Evolutionary conservation across 2,113 vertebrate species (phyloP), one percentile per base, ranked within the genome.

Genomic region (Bufo gargarizans): DNA sequence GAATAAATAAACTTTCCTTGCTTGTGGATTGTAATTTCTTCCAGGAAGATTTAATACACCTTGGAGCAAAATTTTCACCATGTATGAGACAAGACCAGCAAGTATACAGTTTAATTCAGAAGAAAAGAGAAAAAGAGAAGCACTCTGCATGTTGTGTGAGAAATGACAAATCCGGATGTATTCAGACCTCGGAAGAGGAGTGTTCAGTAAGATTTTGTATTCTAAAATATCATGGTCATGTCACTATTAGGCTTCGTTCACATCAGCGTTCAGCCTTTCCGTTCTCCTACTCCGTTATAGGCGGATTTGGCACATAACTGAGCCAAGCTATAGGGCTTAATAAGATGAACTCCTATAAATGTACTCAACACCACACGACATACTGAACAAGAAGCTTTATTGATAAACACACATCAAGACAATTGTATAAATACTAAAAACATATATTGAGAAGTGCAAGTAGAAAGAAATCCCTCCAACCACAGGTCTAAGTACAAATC

Each of bases 31-130:
- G 13, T 53, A 17, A 63, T 14, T 83, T 80, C 8, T 82, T 86
- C 43, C 91, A 99, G 98, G 97, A 99, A 93, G 95, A 95, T 71
- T 95, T 99, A 93, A 99, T 99, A 94, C 98, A 99, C 92, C 94
- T 99, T 89, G 98, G 98, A 79, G 98, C 98, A 92, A 99, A 99
- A 95, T 99, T 97, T 92, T 98, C 98, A 0, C 98, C 98, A 0
- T 99, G 98, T 95, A 99, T 99, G 98, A 95, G 98, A 87, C 97
- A 97, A 93, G 98, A 99, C 90, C 93, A 96, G 77, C 96, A 99
- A 91, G 97, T 99, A 89, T 96, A 98, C 84, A 94, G 94, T 65
- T 95, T 98, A 90, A 98, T 99, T 91, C 94, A 92, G 0, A 93
- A 95, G n/a, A 97, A 97, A 88, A 93, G 96, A 2, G 96, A 96